Evolutionary conservation across 1,140 invertebrate species (phyloP), one percentile per base, ranked within the genome.

Genomic region (Pseudomyrmex flavicornis): DNA sequence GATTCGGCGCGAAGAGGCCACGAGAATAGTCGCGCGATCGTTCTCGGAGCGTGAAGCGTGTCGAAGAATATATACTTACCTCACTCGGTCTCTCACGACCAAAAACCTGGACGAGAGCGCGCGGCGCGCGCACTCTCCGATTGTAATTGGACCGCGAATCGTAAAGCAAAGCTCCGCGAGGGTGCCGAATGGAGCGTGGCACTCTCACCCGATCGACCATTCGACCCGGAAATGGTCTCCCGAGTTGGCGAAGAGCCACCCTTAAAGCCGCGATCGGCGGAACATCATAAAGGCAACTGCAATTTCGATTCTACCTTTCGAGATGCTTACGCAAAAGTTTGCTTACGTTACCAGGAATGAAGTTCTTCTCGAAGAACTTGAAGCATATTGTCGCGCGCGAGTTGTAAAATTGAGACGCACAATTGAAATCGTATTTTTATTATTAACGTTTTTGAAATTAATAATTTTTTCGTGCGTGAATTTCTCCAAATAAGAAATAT

Each of bases 91-190:
- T 15, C 15, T 44, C 15, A 10, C 54, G 44, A 3, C 76, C 65
- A 80, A 80, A 80, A 80, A 80, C 35, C 44, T 17, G 66, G 66
- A 80, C n/a, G 12, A 61, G 44, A 70, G 20, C 12, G 26, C 35
- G 4, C 35, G 20, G 35, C 2, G 22, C 10, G 9, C 13, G 50
- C 61, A 44, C 44, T 13, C 48, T 15, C 54, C 15, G 54, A 80
- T 80, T 80, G 76, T 80, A 72, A 80, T 80, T 72, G 66, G 20
- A 80, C 54, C 20, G 44, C 54, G 66, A 12, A 61, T 20, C 54
- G 76, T 70, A 72, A 80, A 80, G 20, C 44, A 54, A 79, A 35
- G 52, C 65, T 69, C 22, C 35, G 61, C 35, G 5, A 7, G 26
- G 2, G 3, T 7, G 26, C 17, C 66, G 76, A 72, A 72, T 80